Evolutionary conservation across 2,797 vertebrate species (phyloP), one percentile per base, ranked within the genome.

Genomic region (Monodelphis domestica): DNA sequence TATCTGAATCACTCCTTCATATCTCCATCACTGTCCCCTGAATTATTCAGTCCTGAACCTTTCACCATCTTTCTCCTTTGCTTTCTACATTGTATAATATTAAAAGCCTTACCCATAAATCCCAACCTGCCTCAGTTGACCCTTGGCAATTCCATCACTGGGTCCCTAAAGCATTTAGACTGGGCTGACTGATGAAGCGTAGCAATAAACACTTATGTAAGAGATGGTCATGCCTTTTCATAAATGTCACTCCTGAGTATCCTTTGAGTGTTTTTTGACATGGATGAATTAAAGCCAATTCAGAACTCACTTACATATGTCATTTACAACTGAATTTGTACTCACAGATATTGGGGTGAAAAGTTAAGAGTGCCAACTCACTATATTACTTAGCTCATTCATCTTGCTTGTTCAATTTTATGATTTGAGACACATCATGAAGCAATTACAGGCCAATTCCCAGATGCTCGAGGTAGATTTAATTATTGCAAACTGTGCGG

Each of bases 381-480:
- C 0, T 53, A 55, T 15, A 30, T 54, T 53, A 55, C 38, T 38
- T 1, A 0, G 17, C 12, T 95, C 88, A 91, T 70, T 94, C 95
- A 89, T 53, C n/a, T 21, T 70, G 50, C 53, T 95, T 92, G 88
- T 94, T 96, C 87, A 57, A 90, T 51, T 91, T 93, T 53, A 78
- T 88, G 91, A 93, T 55, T 94, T 94, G 87, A 95, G 90, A 92
- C 89, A 91, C 50, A 92, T 96, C 96, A 95, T 53, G 57, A 96
- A 94, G 57, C 24, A 94, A 53, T 92, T 95, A 84, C 93, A 29
- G 70, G 93, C 30, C 59, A 94, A 95, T 94, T 94, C 95, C 89
- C 94, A 70, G 90, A 90, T 78, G 50, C 54, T 93, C 91, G 87
- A 92, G 93, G 94, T n/a, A 94, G 94, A 51, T 84, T 93, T 93